These are phyloP conservation scores for Eurystomus glaucurus DNA, from an alignment of 2,797 vertebrate species.

Conservation along the genomic window DNA sequence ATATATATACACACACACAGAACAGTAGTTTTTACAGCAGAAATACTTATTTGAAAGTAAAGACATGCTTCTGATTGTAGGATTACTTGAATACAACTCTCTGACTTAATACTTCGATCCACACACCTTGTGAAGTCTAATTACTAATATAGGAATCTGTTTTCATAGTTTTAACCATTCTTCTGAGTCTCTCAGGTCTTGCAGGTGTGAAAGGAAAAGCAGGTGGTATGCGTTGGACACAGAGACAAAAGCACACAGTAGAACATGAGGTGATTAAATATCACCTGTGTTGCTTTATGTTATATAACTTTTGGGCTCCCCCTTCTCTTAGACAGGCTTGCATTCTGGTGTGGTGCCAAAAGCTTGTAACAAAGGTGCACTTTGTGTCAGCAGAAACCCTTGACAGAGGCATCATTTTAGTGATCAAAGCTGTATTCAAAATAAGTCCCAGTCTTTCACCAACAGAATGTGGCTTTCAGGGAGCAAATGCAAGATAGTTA, in stretches of 20 bases:
- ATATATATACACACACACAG: neutral
- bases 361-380: neutral
- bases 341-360: neutral
- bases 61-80: neutral
- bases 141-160: neutral
- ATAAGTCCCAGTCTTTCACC: neutral
- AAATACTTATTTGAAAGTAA: neutral
- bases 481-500: neutral
- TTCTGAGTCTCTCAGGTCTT: neutral
- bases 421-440: neutral
- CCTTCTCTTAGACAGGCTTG: neutral
- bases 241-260: neutral
- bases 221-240: neutral
- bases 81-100: neutral
- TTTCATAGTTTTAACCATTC: neutral
- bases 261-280: neutral
- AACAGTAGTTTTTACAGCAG: neutral
- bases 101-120: neutral
- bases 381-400: neutral
- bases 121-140: neutral
- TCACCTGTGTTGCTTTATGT: neutral
- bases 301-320: neutral
- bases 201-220: neutral
- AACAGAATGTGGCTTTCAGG: neutral
- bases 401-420: neutral